Base-by-base conservation (phyloP, 2,888 invertebrate species). In the Deilephila porcellus region DNA sequence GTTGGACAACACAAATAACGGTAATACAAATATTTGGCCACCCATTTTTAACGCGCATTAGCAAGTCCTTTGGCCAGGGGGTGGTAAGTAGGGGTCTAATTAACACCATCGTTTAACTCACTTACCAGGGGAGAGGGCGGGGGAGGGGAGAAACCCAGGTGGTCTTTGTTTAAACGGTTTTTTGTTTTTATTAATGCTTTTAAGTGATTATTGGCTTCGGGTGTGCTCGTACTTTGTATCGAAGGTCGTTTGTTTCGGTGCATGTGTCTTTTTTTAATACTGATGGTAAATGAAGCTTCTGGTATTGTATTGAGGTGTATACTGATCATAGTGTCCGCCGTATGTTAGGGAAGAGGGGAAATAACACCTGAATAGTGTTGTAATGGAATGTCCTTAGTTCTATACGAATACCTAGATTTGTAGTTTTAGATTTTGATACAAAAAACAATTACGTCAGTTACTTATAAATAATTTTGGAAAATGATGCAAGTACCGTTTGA, bases 31-130 rank as follows among this genome's bases (percentile, higher is more conserved):
- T 89, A 90, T 91, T 90, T 86, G 83, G 82, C 80, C 81, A 82
- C 86, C 76, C 83, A 83, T 87, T 90, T 88, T 90, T 88, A 88
- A 87, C 88, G 85, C 81, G 71, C 78, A 89, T 89, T 90, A 89
- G 86, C 89, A 81, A 80, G 83, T 85, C 79, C 75, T 79, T 77
- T 80, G 80, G 45, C 77, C 82, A 81, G 85, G 88, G 83, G 85
- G 81, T 59, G 75, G 45, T 74, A 85, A 85, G 85, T 84, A 86
- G 83, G 81, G 76, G 82, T 79, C 82, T 79, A 88, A 92, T 93
- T 93, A 93, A 91, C 92, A 92, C 93, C 82, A 84, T 80, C 89
- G 88, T 86, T 94, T 94, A 94, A 90, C 87, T 87, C 87, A 90
- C 90, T 88, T 89, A 88, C 79, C 56, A 17, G 82, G 89, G 91